Percentiles rank a stretch among this genome's conserved stretches.
These are phyloP conservation scores for Agrochola lota DNA, from an alignment of 2,888 invertebrate species.

Conservation along the genomic window DNA sequence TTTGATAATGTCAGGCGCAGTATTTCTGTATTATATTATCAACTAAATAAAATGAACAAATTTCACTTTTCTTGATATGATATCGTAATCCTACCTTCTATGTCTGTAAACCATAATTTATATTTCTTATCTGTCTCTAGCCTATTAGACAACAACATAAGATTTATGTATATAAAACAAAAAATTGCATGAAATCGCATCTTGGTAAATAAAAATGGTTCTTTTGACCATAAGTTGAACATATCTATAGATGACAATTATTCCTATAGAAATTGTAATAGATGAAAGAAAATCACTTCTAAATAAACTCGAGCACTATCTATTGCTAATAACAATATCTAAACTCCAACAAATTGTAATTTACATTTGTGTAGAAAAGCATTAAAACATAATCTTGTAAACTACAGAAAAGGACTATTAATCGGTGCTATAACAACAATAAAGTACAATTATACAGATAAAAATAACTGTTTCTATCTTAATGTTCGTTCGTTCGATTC, in stretches of 20 bases:
- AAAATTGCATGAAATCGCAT: slow-evolving; percentile 5
- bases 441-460: slow-evolving; percentile 59
- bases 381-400: slow-evolving; percentile 29
- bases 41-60: slow-evolving; percentile 23
- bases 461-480: slow-evolving; percentile 32
- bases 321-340: slow-evolving; percentile 34
- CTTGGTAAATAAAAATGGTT: slow-evolving; percentile 8
- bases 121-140: slow-evolving; percentile 13
- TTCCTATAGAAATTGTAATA: slow-evolving; percentile 15
- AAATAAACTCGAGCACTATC: slow-evolving; percentile 11
- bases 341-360: slow-evolving; percentile 36
- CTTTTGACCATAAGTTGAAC: background rate
- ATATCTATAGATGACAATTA: slow-evolving; percentile 7
- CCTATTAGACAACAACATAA: slow-evolving; percentile 20
- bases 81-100: slow-evolving; percentile 10
- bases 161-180: slow-evolving; percentile 38
- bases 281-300: slow-evolving; percentile 8
- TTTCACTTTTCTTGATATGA: slow-evolving; percentile 13
- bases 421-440: slow-evolving; percentile 45
- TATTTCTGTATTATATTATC: slow-evolving; percentile 19
- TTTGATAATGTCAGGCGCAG: slow-evolving; percentile 17
- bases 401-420: slow-evolving; percentile 35
- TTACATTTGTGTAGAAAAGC: slow-evolving; percentile 41
- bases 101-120: slow-evolving; percentile 5
- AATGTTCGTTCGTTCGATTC: slow-evolving; percentile 67